phyloP scores from a whole-genome alignment of 2,113 vertebrate species.

The Gobiocypris rarus region DNA sequence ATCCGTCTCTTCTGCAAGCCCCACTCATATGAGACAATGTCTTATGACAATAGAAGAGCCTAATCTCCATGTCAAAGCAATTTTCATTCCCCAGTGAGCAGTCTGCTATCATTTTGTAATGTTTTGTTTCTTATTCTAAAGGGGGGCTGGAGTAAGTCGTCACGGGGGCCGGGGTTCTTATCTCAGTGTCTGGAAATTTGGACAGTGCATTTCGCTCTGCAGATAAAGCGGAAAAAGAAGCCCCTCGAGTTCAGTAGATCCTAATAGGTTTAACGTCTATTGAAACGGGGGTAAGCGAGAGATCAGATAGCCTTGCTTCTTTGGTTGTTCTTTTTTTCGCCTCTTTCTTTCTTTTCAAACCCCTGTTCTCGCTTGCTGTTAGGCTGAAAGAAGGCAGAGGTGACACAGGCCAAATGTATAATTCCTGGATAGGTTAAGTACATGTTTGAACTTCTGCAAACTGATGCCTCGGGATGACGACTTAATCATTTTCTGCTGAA shows the following conservation, averaged over 20 bases:
- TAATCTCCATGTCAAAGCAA: constrained; percentile 99
- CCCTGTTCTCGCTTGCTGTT: not conserved
- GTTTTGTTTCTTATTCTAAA: constrained; percentile 96
- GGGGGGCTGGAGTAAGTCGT: constrained; percentile 78
- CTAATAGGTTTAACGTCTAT: constrained; percentile 93
- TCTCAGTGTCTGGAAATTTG: constrained; percentile 94
- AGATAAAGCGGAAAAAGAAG: constrained; percentile 76
- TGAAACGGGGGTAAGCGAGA: constrained; percentile 87
- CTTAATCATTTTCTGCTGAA: constrained; percentile 94
- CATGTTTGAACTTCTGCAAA: constrained; percentile 92
- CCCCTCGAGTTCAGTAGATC: constrained; percentile 88
- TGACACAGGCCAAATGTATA: constrained; percentile 89
- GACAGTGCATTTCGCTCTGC: constrained; percentile 89
- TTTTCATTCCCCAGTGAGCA: constrained; percentile 95
- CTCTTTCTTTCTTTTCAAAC: not conserved
- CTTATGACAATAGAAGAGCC: constrained; percentile 94
- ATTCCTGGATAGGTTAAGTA: constrained; percentile 94
- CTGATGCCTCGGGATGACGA: constrained; percentile 90
- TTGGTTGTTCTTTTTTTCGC: constrained; percentile 8
- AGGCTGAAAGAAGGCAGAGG: constrained; percentile 85
- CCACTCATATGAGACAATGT: constrained; percentile 96
- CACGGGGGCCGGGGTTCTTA: constrained; percentile 89
- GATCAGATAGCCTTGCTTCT: constrained; percentile 83
- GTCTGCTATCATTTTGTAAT: constrained; percentile 93
- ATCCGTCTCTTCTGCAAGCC: constrained; percentile 76